Base-by-base conservation (phyloP, 1,140 invertebrate species). In the Cydia amplana region DNA sequence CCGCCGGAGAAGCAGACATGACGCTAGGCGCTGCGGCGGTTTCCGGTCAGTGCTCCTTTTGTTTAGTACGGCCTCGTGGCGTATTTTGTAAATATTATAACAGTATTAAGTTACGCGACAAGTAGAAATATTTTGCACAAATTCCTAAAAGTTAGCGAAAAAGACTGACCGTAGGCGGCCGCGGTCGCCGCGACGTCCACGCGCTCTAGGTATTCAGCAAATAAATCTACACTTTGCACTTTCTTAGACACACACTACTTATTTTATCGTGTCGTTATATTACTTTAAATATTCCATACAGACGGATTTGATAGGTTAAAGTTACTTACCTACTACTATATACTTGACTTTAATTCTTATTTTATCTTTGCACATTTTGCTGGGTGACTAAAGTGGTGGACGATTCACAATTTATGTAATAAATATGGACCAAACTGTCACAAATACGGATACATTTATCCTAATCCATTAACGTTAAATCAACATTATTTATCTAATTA, bases 401-500 rank as follows among this genome's bases (percentile, higher is more conserved):
- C 81, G 77, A 18, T 82, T 82, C 81, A 85, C 82, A 87, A 89
- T 85, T 87, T 83, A 91, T 84, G 85, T 91, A 89, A 90, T 91
- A 91, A 91, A 85, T 91, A 92, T 92, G 90, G 91, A 92, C 91
- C 91, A 92, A 92, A 91, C 86, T 89, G 89, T 91, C 88, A 84
- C 91, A 88, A 89, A 86, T 91, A 90, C 81, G 85, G 87, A 91
- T 85, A 82, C 85, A 89, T 89, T 88, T 88, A 86, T 90, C 89
- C 86, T 88, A 90, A 90, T 86, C 82, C 85, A 84, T 85, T 90
- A 89, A 89, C 87, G 84, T 90, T 86, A 90, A 89, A 83, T 77
- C 87, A 85, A 78, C 78, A 81, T 89, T 87, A 91, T 91, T 92
- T 91, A 89, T 88, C 89, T 91, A 85, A 84, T 85, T 88, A 89